Conservation (phyloP, 2,113 vertebrate genomes). For the Pelobates fuscus region DNA sequence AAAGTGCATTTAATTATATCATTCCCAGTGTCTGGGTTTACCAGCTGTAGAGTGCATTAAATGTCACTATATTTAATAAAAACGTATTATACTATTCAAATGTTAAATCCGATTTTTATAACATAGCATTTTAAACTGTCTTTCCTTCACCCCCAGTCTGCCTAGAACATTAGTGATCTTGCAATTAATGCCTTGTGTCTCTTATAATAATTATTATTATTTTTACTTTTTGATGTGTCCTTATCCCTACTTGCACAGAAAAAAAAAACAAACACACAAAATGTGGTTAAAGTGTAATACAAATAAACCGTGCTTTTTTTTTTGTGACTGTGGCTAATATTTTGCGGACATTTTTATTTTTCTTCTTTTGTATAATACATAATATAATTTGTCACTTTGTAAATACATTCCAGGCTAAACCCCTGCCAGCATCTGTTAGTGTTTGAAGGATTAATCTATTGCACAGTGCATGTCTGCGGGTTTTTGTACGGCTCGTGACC, state of each 20-base stretch:
- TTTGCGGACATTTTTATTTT: slow-evolving; percentile 85
- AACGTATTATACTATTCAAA: slow-evolving; percentile 64
- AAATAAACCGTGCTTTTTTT: slow-evolving; percentile 86
- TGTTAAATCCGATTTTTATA: slow-evolving; percentile 62
- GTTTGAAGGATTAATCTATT: slow-evolving; percentile 79
- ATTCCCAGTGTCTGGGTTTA: too few relatives aligned
- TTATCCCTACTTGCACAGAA: slow-evolving; percentile 61
- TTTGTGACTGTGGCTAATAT: slow-evolving; percentile 82
- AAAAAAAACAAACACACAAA: slow-evolving; percentile 58
- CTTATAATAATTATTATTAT: slow-evolving; percentile 76
- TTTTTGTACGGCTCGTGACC: slow-evolving; percentile 61
- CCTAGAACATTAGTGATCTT: slow-evolving; percentile 71
- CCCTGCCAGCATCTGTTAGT: slow-evolving; percentile 81
- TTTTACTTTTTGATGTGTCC: slow-evolving; percentile 74
- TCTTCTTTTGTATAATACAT: slow-evolving; percentile 73
- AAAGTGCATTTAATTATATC: too few relatives aligned
- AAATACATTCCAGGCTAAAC: slow-evolving; percentile 83
- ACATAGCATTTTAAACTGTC: slow-evolving; percentile 61
- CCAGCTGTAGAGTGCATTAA: slow-evolving; percentile 48
- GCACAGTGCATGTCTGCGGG: slow-evolving; percentile 65
- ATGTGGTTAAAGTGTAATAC: slow-evolving; percentile 88
- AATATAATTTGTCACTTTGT: slow-evolving; percentile 89
- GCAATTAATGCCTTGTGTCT: slow-evolving; percentile 78
- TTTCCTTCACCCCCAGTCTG: slow-evolving; percentile 55
- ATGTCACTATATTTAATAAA: slow-evolving; percentile 63